Percentiles rank a stretch among this genome's conserved stretches.
These are phyloP conservation scores for Helicoverpa armigera DNA, from an alignment of 1,140 invertebrate species.

Conservation along the genomic window DNA sequence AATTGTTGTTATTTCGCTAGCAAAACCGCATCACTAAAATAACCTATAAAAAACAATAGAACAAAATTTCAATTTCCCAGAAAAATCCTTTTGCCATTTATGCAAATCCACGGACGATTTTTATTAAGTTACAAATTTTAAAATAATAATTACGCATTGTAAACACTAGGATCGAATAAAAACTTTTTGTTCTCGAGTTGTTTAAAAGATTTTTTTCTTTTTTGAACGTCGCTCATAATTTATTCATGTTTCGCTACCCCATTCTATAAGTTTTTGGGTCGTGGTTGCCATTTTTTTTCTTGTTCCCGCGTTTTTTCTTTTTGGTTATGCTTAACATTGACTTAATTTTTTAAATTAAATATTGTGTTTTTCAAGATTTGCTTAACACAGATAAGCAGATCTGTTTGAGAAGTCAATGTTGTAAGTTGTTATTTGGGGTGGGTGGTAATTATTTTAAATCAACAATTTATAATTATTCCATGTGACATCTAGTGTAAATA, in stretches of 20 bases:
- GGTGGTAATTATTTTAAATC: too few relatives aligned
- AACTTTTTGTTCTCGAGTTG: conserved; percentile 41
- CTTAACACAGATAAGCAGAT: background rate
- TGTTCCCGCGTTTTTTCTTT: conserved; percentile 28
- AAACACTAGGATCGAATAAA: conserved; percentile 47
- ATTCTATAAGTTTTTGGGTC: conserved; percentile 47
- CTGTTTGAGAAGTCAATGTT: too few relatives aligned
- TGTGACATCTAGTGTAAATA: too few relatives aligned
- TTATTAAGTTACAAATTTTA: conserved; percentile 48
- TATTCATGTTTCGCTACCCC: conserved; percentile 46
- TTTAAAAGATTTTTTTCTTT: conserved; percentile 37
- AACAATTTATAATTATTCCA: too few relatives aligned
- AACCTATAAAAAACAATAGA: background rate
- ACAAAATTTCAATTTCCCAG: background rate
- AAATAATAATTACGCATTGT: conserved; percentile 47
- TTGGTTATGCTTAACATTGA: conserved; percentile 13
- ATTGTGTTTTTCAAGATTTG: background rate
- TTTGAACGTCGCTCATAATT: conserved; percentile 41
- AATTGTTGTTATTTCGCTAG: too few relatives aligned
- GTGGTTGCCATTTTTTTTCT: conserved; percentile 37
- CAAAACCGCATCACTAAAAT: background rate
- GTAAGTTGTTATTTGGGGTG: too few relatives aligned
- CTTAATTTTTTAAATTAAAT: conserved; percentile 37
- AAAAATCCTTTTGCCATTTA: conserved; percentile 14
- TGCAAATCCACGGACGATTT: conserved; percentile 34